Percentiles rank a stretch among this genome's conserved stretches.
Conservation (phyloP, 2,888 invertebrate species). For the Rhogogaster chlorosoma region DNA sequence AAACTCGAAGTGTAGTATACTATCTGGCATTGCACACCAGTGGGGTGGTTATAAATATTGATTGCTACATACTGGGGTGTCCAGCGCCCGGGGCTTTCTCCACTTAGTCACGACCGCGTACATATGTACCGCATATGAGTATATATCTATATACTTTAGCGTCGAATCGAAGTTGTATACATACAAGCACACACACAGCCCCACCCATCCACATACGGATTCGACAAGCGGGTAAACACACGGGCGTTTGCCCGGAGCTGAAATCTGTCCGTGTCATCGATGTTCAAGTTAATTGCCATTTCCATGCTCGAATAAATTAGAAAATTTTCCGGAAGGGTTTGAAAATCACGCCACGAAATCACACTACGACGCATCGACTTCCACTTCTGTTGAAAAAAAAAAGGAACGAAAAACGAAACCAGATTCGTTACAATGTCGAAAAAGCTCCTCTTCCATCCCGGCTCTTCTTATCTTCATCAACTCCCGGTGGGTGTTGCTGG, state of each 20-base stretch:
- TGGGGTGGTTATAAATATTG: conserved; percentile 49
- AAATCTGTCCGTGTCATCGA: conserved; percentile 75
- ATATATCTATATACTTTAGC: not conserved
- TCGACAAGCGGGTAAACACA: conserved; percentile 40
- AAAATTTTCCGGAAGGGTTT: conserved; percentile 70
- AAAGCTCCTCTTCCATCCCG: too few species aligned
- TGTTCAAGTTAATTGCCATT: conserved; percentile 76
- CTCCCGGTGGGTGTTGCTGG: not conserved
- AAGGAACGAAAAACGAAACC: not conserved
- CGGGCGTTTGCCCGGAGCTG: conserved; percentile 26
- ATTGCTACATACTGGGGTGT: conserved; percentile 42
- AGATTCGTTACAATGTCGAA: not conserved
- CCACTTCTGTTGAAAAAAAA: not conserved
- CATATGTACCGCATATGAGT: conserved; percentile 28
- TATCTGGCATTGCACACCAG: not conserved
- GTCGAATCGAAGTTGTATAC: not conserved
- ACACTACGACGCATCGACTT: not conserved
- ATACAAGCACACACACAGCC: not conserved
- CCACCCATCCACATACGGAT: not conserved
- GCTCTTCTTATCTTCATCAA: not conserved
- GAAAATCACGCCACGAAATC: conserved; percentile 60
- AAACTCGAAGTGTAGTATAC: conserved; percentile 63
- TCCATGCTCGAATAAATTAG: conserved; percentile 77
- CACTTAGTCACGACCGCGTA: conserved; percentile 50
- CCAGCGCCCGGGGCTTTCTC: conserved; percentile 45